Base-by-base conservation (phyloP, 2,888 invertebrate species). In the Lutraria lutraria region DNA sequence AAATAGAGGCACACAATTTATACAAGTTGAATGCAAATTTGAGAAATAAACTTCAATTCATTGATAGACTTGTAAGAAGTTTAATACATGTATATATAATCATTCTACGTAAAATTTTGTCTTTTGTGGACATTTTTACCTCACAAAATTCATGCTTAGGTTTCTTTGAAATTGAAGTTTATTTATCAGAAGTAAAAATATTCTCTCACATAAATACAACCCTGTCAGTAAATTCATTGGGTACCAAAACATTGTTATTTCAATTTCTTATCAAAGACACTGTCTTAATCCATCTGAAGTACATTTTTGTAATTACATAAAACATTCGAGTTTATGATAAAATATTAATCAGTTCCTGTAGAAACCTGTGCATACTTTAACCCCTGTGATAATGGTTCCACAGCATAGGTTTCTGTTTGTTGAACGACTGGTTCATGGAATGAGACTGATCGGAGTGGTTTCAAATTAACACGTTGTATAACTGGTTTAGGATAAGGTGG, bases 401-500 rank as follows among this genome's bases (percentile, higher is more conserved):
- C 83, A n/a, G 91, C 87, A 31, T 87, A 83, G 2, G 72, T 80
- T 31, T 86, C 76, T n/a, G 76, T 54, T 84, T 88, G 80, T 63
- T 84, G 80, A 8, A 79, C 87, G 29, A 89, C 80, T 2, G 89
- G 89, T n/a, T 89, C 89, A 72, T 85, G 88, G 56, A 91, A 91
- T 31, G 88, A 88, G 34, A 91, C 91, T 19, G 54, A 60, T 12
- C 83, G 83, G 12, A 53, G 21, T 31, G 83, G 90, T 86, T 81
- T 85, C 56, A 88, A 68, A 29, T 81, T 79, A 0, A 85, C 76
- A 15, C 54, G 53, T n/a, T 86, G 86, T 60, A 83, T 83, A 31
- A 88, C 83, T 29, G 92, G 92, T 82, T 87, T 92, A 16, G 87
- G 90, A 86, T 92, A 95, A 15, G 95, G 95, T 19, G 95, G 95